Evolutionary conservation across 2,113 vertebrate genomes (phyloP).

Genomic region (Vombatus ursinus): DNA sequence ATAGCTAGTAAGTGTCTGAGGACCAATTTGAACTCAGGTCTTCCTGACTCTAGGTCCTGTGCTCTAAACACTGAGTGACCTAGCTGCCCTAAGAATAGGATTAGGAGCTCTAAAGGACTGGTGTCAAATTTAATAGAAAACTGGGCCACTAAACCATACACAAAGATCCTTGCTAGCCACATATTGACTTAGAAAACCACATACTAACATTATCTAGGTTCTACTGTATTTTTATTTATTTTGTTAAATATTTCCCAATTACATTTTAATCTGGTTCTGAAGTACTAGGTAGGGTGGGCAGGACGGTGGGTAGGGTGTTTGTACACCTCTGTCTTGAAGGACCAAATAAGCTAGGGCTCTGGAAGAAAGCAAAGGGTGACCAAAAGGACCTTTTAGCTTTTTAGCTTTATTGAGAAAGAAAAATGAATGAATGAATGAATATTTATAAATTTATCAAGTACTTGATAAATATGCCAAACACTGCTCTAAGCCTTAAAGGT

Average conservation of each 20-base stretch:
- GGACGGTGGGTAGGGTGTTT: background rate
- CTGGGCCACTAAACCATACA: background rate
- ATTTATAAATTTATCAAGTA: background rate
- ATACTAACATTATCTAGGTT: background rate
- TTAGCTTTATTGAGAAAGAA: background rate
- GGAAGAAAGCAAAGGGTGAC: background rate
- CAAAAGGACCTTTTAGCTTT: background rate
- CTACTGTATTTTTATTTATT: background rate
- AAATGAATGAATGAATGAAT: background rate
- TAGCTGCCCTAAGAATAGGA: background rate
- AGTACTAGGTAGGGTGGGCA: background rate
- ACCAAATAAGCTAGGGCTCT: background rate
- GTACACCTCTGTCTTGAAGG: background rate
- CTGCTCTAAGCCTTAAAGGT: background rate
- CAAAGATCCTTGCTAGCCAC: background rate
- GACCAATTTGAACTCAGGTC: background rate
- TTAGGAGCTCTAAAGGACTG: background rate
- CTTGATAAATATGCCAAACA: background rate
- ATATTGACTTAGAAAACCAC: background rate
- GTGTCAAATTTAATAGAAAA: background rate
- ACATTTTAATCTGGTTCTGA: background rate
- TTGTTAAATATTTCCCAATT: background rate
- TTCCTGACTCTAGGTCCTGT: background rate
- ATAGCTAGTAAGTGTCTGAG: background rate
- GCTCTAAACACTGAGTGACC: background rate